Percentiles rank a stretch among this genome's conserved stretches.
phyloP scores from a whole-genome alignment of 2,113 vertebrate genomes.

The Ploceus nigricollis region DNA sequence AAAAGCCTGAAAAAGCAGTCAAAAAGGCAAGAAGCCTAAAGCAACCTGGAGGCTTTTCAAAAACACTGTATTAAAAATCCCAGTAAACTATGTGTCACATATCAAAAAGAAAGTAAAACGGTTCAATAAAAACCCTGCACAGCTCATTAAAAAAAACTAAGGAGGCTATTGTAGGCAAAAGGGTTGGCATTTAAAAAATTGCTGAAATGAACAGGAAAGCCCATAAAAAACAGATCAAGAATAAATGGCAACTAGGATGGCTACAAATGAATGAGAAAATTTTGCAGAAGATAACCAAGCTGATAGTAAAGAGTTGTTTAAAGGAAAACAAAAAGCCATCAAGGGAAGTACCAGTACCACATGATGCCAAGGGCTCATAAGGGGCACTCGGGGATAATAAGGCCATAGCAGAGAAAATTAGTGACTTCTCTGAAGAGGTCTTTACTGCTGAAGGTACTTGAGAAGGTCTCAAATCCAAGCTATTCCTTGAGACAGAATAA shows the following conservation, averaged over 20 bases:
- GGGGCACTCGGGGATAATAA: fast-evolving
- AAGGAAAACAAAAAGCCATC: neutral
- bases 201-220: neutral
- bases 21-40: slow-evolving; percentile 30
- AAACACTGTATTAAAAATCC: neutral
- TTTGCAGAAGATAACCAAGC: neutral
- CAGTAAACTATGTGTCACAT: neutral
- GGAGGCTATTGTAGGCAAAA: neutral
- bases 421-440: neutral
- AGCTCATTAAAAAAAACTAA: neutral
- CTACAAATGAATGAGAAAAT: neutral
- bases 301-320: neutral
- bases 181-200: neutral
- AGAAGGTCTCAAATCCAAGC: neutral
- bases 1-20: neutral
- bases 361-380: neutral
- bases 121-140: neutral
- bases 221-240: neutral
- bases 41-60: slow-evolving; percentile 29
- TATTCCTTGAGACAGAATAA: neutral
- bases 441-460: neutral
- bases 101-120: neutral
- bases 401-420: neutral
- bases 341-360: neutral
- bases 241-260: neutral